Conservation (phyloP, 1,140 invertebrate genomes). For the Thaumatotibia leucotreta region DNA sequence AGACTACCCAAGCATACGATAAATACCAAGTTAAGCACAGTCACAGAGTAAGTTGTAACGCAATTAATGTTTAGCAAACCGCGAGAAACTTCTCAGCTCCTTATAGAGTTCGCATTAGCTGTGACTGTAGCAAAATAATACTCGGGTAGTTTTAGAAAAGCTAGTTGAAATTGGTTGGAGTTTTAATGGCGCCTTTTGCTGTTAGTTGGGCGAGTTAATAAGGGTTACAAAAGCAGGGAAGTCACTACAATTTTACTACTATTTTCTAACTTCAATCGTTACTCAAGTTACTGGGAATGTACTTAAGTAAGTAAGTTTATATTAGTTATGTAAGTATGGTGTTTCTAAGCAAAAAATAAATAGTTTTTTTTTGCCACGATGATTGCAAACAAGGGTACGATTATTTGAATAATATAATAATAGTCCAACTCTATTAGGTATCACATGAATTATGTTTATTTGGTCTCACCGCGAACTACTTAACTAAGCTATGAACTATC, state of each 20-base stretch:
- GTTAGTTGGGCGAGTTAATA: neutral
- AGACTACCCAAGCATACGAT: neutral
- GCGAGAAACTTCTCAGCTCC: neutral
- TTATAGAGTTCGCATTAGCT: constrained; percentile 7
- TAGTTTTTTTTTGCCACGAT: too few relatives aligned
- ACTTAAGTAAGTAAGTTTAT: too few relatives aligned
- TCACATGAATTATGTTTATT: too few relatives aligned
- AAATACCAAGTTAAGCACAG: constrained; percentile 1
- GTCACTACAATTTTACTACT: neutral
- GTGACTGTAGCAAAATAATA: neutral
- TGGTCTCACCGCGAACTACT: too few relatives aligned
- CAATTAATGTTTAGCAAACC: constrained; percentile 10
- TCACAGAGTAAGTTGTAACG: constrained; percentile 4
- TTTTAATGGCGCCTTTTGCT: neutral
- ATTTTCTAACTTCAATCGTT: neutral
- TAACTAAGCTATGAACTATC: too few relatives aligned
- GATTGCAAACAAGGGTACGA: too few relatives aligned
- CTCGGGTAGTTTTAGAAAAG: neutral
- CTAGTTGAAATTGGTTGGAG: neutral
- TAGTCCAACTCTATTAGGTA: too few relatives aligned
- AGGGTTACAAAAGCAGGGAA: neutral
- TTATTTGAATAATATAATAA: too few relatives aligned
- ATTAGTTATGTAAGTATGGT: too few relatives aligned
- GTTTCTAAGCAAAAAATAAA: too few relatives aligned
- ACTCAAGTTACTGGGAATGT: too few relatives aligned